A percentile compares a stretch with the other conserved stretches of the same genome.
Conservation (phyloP, 1,140 invertebrate species). For the Bilobella aurantiaca region DNA sequence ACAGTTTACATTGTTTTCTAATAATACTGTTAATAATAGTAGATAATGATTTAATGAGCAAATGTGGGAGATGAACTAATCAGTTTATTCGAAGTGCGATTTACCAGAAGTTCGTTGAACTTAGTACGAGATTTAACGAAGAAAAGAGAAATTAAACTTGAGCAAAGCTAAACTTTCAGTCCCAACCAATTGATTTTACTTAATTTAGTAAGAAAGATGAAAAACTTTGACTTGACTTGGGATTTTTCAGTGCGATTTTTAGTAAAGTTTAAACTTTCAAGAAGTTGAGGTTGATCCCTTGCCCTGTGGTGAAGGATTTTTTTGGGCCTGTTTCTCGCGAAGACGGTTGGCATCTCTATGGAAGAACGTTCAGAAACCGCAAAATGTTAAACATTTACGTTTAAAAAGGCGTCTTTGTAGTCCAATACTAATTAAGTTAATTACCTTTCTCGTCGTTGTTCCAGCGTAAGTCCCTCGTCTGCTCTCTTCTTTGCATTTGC, state of each 20-base stretch:
- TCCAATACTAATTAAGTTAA: too few relatives aligned
- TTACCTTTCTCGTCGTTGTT: conserved; percentile 67
- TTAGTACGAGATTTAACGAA: too few relatives aligned
- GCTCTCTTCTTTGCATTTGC: conserved; percentile 57
- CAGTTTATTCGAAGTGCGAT: too few relatives aligned
- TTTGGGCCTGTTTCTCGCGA: conserved; percentile 57
- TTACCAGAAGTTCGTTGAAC: too few relatives aligned
- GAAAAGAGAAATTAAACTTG: too few relatives aligned
- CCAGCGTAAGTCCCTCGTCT: conserved; percentile 57
- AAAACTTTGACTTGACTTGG: too few relatives aligned
- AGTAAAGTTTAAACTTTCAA: too few relatives aligned
- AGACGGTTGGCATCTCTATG: conserved; percentile 67
- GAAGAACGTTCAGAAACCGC: conserved; percentile 37
- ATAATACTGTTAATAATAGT: too few relatives aligned
- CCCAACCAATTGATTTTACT: not conserved
- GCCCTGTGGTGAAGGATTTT: not conserved
- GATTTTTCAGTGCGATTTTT: too few relatives aligned
- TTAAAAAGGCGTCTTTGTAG: not conserved
- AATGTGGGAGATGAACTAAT: too few relatives aligned
- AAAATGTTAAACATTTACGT: not conserved
- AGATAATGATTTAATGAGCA: too few relatives aligned
- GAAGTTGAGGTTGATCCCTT: not conserved
- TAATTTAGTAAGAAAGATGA: not conserved
- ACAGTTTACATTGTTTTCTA: not conserved
- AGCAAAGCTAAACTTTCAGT: not conserved